phyloP scores from a whole-genome alignment of 2,797 vertebrate species.

The Dipus sagitta region DNA sequence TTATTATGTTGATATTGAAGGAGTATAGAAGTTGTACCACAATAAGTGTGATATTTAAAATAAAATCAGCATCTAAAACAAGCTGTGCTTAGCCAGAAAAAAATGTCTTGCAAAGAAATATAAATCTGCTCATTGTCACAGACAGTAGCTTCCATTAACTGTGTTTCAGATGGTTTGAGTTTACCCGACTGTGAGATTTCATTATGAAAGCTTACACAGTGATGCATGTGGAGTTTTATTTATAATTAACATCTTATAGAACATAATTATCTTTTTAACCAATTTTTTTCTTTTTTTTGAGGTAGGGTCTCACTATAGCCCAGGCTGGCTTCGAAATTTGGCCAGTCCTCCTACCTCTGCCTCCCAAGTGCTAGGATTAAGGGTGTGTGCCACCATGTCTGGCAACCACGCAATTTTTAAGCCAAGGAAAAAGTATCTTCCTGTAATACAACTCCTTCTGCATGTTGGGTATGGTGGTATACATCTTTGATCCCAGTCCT shows the following conservation, averaged over 20 bases:
- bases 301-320: too few species aligned
- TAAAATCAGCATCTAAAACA: conserved; percentile 46
- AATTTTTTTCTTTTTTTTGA: not conserved
- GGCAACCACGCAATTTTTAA: not conserved
- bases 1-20: conserved; percentile 48
- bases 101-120: conserved; percentile 38
- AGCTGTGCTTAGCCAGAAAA: not conserved
- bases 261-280: not conserved
- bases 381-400: too few species aligned
- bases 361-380: too few species aligned
- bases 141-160: not conserved
- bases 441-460: not conserved
- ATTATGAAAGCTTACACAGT: not conserved
- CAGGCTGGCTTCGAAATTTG: too few species aligned
- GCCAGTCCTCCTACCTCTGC: too few species aligned
- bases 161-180: conserved; percentile 64
- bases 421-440: conserved; percentile 29
- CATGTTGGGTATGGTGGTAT: not conserved
- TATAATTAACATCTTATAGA: conserved; percentile 54
- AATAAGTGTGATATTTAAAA: not conserved
- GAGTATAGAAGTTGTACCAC: not conserved
- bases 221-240: not conserved
- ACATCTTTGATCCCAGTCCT: not conserved
- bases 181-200: conserved; percentile 56
- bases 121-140: not conserved